phyloP scores from a whole-genome alignment of 1,140 invertebrate genomes.

The Tetranychus urticae region DNA sequence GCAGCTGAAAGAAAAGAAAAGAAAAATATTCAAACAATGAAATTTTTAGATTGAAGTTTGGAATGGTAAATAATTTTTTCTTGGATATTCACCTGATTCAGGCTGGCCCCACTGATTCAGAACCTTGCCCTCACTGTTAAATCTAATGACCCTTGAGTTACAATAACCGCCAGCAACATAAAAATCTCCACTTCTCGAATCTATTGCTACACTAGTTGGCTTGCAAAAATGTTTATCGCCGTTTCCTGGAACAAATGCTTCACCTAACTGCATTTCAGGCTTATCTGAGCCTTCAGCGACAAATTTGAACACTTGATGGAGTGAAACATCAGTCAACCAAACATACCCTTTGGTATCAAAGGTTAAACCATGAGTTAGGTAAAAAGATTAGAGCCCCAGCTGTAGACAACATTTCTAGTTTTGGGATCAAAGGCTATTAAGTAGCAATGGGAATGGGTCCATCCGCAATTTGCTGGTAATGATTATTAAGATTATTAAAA shows the following conservation, averaged over 20 bases:
- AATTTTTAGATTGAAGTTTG: too few species aligned
- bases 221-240: conserved; percentile 62
- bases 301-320: conserved; percentile 64
- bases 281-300: conserved; percentile 19
- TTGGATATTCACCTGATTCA: conserved; percentile 4
- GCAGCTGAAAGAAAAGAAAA: neutral
- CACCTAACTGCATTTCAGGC: neutral
- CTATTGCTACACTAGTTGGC: conserved; percentile 60
- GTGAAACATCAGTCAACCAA: conserved; percentile 72
- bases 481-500: conserved; percentile 19
- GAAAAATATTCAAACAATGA: too few species aligned
- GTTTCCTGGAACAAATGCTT: conserved; percentile 46
- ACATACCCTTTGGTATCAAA: conserved; percentile 51
- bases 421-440: conserved; percentile 46
- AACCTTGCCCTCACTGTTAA: conserved; percentile 36
- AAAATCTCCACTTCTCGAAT: conserved; percentile 44
- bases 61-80: conserved; percentile 11
- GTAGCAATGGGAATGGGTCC: conserved; percentile 56
- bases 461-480: conserved; percentile 34
- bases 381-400: conserved; percentile 27
- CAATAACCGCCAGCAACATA: conserved; percentile 89
- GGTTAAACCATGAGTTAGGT: conserved; percentile 74
- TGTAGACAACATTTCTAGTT: conserved; percentile 13
- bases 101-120: conserved; percentile 4
- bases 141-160: conserved; percentile 63